Evolutionary conservation across 2,888 invertebrate species (phyloP), one percentile per base, ranked within the genome.

Genomic region (Conistra vaccinii): DNA sequence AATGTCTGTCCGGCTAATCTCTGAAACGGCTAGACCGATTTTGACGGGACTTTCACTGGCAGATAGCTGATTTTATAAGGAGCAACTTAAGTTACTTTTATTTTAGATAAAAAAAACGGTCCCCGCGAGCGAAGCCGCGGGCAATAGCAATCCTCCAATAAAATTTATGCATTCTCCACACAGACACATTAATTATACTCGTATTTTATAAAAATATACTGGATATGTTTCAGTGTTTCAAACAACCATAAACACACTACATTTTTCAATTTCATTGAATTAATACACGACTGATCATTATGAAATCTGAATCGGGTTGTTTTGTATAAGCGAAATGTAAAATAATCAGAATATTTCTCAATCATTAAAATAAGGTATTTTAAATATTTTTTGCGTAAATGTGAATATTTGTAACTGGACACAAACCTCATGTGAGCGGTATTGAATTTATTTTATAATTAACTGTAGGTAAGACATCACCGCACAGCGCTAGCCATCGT

Each of bases 371-470:
- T 45, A 12, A 55, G 14, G 7, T 53, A 73, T 61, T 58, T 71
- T n/a, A n/a, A 32, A 53, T 45, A 48, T 60, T 29, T 60, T 32
- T 72, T 51, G 23, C 0, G 4, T 17, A n/a, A 53, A 35, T 48
- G 4, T 17, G 12, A 39, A 51, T n/a, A 45, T 57, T 35, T 58
- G 1, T 29, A 29, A 35, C 26, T 20, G 23, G 23, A 58, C 35
- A 17, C 14, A n/a, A 29, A 20, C 35, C 5, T 29, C 1, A 48
- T 39, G 42, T 55, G 20, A n/a, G 14, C 10, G 10, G n/a, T 29
- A 39, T 65, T 29, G 6, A 65, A 76, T 65, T 48, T 65, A 39
- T 63, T 63, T 66, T 26, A 17, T 77, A 39, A 66, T 32, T 57
- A 12, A 57, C n/a, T 48, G 3, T 12, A 20, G 10, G 6, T 39